Evolutionary conservation across 2,113 vertebrate species (phyloP), one percentile per base, ranked within the genome.

Genomic region (Saguinus midas): DNA sequence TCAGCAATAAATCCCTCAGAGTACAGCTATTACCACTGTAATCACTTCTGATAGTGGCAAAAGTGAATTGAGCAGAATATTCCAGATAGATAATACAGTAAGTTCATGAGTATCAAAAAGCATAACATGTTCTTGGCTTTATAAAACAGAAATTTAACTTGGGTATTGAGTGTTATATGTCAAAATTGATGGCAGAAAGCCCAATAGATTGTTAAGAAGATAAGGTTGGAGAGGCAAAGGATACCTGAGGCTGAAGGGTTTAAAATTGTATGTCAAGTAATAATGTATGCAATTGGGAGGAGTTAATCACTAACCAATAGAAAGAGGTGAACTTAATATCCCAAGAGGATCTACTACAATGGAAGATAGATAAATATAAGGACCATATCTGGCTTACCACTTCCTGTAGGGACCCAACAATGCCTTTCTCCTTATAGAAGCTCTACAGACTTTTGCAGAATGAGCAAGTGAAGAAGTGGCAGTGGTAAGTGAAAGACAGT

Each of bases 301-400:
- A 8, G 5, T 37, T 78, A 23, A 18, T 87, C 21, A 90, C n/a
- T 32, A 25, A 8, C 37, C 4, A 40, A 11, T 29, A 78, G 9
- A 48, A 3, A 43, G 1, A 14, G 0, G 1, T 25, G 23, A 32
- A 37, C 3, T n/a, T 91, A 27, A 35, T 55, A 4, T 37, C 27
- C 61, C 45, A 86, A 37, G 20, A 91, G 82, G 35, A 35, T 32
- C 3, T 14, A 8, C 1, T 27, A 27, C 21, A 66, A 55, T 61
- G 13, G 32, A 87, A 90, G 20, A n/a, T 61, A 0, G 0, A 0
- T 35, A 66, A 72, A 29, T 84, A 0, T 20, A 52, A 72, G 1
- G 6, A 3, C 10, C 27, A 6, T 13, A 50, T 72, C 35, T 79
- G 20, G 13, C 35, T 95, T 58, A 9, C 5, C 3, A 29, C 40